Conservation (phyloP, 2,113 vertebrate species). For the Eurypyga helias region DNA sequence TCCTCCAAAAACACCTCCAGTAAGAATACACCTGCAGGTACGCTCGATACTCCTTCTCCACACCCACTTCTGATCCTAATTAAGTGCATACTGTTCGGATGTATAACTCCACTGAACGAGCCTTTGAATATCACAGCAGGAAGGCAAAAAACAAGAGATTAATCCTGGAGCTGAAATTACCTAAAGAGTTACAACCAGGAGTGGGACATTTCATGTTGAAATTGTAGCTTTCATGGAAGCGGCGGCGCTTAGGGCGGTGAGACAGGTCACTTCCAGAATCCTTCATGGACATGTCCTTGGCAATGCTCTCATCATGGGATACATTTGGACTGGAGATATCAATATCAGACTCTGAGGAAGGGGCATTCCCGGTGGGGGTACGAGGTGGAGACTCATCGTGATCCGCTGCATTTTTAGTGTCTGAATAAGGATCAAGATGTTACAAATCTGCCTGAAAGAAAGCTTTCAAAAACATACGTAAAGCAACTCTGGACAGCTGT, state of each 20-base stretch:
- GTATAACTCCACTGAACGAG: accelerated
- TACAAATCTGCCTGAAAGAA: background rate
- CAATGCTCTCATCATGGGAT: constrained; percentile 93
- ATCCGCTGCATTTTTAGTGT: constrained; percentile 90
- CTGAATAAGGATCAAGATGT: constrained; percentile 58
- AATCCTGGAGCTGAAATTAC: constrained; percentile 65
- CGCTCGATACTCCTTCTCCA: accelerated
- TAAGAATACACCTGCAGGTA: background rate
- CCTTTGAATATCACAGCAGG: background rate
- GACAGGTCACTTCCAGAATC: constrained; percentile 96
- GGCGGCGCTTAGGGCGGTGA: constrained; percentile 94
- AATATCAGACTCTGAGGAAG: constrained; percentile 98
- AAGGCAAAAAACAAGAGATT: background rate
- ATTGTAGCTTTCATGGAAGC: constrained; percentile 99
- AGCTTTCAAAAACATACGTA: background rate
- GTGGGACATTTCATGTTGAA: constrained; percentile 99
- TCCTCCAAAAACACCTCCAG: background rate
- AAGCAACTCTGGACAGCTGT: background rate
- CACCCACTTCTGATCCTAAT: background rate
- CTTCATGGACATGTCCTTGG: constrained; percentile 92
- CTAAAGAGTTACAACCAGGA: constrained; percentile 95
- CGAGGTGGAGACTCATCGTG: constrained; percentile 96
- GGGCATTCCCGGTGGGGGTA: constrained; percentile 97
- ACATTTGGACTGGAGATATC: constrained; percentile 97
- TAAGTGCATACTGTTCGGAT: accelerated